These are phyloP conservation scores for Piprites chloris DNA, from an alignment of 2,113 vertebrate genomes.

Conservation along the genomic window DNA sequence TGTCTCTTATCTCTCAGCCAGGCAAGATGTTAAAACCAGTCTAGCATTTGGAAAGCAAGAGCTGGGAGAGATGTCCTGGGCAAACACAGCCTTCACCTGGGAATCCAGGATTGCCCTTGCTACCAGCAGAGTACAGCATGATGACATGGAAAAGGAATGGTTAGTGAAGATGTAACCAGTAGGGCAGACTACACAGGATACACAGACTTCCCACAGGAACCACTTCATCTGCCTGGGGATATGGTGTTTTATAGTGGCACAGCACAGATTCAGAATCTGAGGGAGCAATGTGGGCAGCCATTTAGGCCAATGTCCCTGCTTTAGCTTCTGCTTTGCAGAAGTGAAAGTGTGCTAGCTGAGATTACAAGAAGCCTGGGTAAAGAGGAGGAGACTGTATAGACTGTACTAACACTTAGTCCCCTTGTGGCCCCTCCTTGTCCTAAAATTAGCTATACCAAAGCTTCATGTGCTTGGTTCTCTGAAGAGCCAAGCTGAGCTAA, in stretches of 20 bases:
- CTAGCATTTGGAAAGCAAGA: background rate
- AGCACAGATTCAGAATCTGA: background rate
- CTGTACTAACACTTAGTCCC: background rate
- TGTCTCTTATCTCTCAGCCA: background rate
- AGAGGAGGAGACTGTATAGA: background rate
- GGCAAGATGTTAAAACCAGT: background rate
- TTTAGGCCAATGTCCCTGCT: background rate
- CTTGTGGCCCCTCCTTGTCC: background rate
- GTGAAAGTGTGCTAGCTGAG: background rate
- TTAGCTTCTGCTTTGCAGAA: background rate
- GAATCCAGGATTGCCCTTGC: background rate
- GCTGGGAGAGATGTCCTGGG: background rate
- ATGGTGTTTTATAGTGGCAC: background rate
- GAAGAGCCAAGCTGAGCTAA: background rate
- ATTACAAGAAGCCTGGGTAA: background rate
- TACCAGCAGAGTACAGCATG: background rate
- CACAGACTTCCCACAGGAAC: background rate
- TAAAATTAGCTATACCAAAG: background rate
- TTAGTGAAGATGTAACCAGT: background rate
- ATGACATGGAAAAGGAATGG: background rate
- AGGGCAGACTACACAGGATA: background rate
- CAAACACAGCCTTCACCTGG: background rate
- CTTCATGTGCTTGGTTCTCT: background rate
- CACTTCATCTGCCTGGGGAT: background rate
- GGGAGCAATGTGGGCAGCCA: fast-evolving